Evolutionary conservation across 2,888 invertebrate species (phyloP).

Genomic region (Pemphredon lugubris): DNA sequence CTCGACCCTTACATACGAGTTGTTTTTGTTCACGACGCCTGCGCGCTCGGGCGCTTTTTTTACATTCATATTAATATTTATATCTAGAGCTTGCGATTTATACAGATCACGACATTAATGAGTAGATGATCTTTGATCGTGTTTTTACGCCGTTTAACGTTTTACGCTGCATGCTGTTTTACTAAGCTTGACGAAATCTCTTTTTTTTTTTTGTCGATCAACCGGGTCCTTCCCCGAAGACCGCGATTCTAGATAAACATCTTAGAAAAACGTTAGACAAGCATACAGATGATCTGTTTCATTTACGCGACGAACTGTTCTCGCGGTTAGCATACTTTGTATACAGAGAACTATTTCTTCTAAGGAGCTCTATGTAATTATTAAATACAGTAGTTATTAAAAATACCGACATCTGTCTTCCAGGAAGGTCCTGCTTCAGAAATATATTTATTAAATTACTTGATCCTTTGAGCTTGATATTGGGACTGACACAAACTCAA

Average conservation of each 20-base stretch:
- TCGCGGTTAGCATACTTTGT: no score
- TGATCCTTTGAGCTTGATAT: conserved; percentile 42
- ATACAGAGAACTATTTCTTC: no score
- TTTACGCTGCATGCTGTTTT: conserved; percentile 64
- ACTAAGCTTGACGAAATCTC: conserved; percentile 61
- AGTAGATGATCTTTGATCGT: conserved; percentile 66
- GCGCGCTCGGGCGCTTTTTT: conserved; percentile 59
- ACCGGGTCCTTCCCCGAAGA: conserved; percentile 47
- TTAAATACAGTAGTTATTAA: neutral
- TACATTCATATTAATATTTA: conserved; percentile 65
- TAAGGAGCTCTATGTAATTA: no score
- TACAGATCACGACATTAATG: conserved; percentile 64
- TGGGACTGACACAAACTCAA: neutral
- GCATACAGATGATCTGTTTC: no score
- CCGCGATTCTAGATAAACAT: neutral
- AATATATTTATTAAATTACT: conserved; percentile 45
- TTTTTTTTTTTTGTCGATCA: conserved; percentile 47
- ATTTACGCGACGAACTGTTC: no score
- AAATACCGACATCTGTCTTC: conserved; percentile 35
- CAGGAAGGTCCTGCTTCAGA: conserved; percentile 41
- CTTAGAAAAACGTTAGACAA: no score
- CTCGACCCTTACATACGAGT: conserved; percentile 67
- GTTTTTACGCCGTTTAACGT: conserved; percentile 62
- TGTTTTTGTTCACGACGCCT: conserved; percentile 69
- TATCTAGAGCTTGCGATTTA: conserved; percentile 65